phyloP scores from a whole-genome alignment of 2,113 vertebrate genomes.

The Hippocampus zosterae region DNA sequence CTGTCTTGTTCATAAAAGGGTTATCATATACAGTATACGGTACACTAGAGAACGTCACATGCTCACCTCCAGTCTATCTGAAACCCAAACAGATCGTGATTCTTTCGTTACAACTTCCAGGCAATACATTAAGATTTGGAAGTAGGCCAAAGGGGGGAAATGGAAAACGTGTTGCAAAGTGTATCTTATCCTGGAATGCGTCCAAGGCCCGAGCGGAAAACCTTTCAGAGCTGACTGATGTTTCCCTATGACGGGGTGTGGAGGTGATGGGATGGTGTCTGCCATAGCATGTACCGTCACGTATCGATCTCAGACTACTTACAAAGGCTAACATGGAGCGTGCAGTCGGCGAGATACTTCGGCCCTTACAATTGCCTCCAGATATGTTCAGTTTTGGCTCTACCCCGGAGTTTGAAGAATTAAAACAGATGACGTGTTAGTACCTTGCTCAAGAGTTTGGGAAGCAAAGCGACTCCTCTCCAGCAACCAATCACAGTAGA shows the following conservation, averaged over 20 bases:
- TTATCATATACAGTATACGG: neutral
- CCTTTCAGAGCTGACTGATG: constrained; percentile 9
- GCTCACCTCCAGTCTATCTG: constrained; percentile 9
- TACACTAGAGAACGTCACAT: constrained; percentile 7
- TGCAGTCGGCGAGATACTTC: neutral
- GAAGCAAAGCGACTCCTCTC: neutral
- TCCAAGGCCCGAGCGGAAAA: constrained; percentile 20
- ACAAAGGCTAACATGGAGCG: constrained; percentile 13
- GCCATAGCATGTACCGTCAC: constrained; percentile 5
- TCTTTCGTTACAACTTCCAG: constrained; percentile 14
- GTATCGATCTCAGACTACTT: constrained; percentile 26
- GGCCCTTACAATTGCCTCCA: neutral
- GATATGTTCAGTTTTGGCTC: neutral
- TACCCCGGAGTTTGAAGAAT: neutral
- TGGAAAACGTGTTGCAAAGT: constrained; percentile 28
- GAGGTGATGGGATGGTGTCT: constrained; percentile 20
- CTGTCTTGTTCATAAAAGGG: constrained; percentile 9
- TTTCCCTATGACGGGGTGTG: constrained; percentile 18
- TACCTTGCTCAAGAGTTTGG: neutral
- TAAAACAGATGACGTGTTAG: neutral
- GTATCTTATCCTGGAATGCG: constrained; percentile 19
- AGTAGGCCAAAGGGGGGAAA: constrained; percentile 23
- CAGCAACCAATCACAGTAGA: no score
- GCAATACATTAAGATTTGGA: constrained; percentile 40
- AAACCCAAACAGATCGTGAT: constrained; percentile 15